Evolutionary conservation across 2,888 invertebrate genomes (phyloP), one percentile per base, ranked within the genome.

Genomic region (Aricia artaxerxes): DNA sequence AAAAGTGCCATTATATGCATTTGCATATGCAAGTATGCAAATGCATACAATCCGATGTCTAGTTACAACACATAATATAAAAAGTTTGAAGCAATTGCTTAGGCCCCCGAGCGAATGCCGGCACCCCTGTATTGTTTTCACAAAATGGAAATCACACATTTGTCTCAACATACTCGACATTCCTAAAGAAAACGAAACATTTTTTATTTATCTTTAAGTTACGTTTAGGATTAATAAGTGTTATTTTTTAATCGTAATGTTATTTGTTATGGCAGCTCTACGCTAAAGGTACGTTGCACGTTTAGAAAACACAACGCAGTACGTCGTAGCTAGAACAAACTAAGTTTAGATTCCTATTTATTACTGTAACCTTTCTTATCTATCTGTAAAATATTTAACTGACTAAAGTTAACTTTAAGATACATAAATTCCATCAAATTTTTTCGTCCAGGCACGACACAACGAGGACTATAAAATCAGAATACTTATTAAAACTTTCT

Each of bases 111-210:
- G 75, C 49, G 49, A 24, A 49, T 13, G 13, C 73, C n/a, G 75
- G 75, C 24, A 49, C 49, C 49, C 24, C 11, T 75, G 31, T 75
- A 75, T 75, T 49, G 49, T 49, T 75, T 73, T 73, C 4, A 44
- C 49, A 75, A 24, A 75, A 75, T 49, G 75, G 49, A 49, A 75
- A 24, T 75, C 24, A 31, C 49, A 49, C 49, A 75, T 44, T 75
- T 75, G 49, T 24, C 49, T 31, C 75, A 49, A 75, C 49, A 69
- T 38, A 69, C 35, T 69, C 16, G 38, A 69, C 69, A 69, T 69
- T 38, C 69, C 35, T 69, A 16, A 13, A 69, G 35, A 69, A 35
- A 69, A 69, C 13, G 13, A 69, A 35, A 16, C 13, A 4, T 69
- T 69, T 69, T 64, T 64, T 64, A 61, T 61, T 64, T 64, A 31